Evolutionary conservation across 2,113 vertebrate species (phyloP).

Genomic region (Pedionomus torquatus): DNA sequence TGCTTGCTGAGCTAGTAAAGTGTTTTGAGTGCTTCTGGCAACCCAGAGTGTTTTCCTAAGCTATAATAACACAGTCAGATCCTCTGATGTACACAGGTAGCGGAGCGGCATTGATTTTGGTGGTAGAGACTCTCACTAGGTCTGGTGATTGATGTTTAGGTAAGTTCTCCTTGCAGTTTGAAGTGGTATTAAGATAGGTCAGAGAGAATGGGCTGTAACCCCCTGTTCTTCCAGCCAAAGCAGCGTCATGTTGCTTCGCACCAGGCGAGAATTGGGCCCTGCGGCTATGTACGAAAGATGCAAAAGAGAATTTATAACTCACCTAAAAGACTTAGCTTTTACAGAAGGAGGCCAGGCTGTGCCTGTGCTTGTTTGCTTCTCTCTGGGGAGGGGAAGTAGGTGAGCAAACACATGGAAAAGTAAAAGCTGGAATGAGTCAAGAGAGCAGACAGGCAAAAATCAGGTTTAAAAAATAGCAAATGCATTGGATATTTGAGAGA

Average conservation of each 20-base stretch:
- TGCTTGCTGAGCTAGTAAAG: neutral
- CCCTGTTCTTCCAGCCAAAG: neutral
- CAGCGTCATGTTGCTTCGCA: rapidly evolving
- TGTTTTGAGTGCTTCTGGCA: slow-evolving; percentile 9
- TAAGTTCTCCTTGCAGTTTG: neutral
- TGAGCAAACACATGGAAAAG: neutral
- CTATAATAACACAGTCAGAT: neutral
- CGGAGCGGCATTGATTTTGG: neutral
- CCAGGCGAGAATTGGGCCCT: rapidly evolving
- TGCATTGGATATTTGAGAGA: neutral
- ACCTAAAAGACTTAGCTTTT: neutral
- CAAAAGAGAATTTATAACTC: neutral
- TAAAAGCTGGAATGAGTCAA: neutral
- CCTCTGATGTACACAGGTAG: neutral
- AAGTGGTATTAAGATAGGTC: slow-evolving; percentile 35
- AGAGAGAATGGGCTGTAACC: neutral
- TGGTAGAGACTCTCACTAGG: neutral
- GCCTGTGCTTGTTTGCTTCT: slow-evolving; percentile 6
- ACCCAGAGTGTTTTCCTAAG: neutral
- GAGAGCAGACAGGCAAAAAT: neutral
- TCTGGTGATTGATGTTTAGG: neutral
- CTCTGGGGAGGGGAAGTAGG: neutral
- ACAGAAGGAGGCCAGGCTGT: neutral
- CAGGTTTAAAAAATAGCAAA: neutral
- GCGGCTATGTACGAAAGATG: rapidly evolving